Base-by-base conservation (phyloP, 2,113 vertebrate genomes). In the Columba janthina region DNA sequence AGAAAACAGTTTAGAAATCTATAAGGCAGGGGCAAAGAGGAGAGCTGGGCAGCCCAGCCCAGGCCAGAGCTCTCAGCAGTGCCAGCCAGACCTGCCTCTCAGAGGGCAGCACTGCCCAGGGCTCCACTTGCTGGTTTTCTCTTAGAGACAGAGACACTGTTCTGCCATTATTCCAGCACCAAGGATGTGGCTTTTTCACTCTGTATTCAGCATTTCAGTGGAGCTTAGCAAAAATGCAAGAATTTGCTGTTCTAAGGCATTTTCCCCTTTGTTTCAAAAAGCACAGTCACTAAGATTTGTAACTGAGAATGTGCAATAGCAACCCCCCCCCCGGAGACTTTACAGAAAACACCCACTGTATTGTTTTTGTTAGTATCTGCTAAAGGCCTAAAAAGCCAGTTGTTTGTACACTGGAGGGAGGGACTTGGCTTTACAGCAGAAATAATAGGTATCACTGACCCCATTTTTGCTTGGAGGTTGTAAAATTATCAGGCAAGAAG, bases 201-300 rank as follows among this genome's bases (percentile, higher is more conserved):
- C 57, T 66, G 48, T 28, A 83, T n/a, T 91, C 79, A 93, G 66
- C 71, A 66, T 77, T 88, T 85, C 62, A 77, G 26, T 7, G 10
- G 12, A 69, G 36, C 78, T 88, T 38, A 72, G 87, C 62, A 94
- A 79, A 87, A 78, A 89, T 28, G 28, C 58, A 95, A 65, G 74
- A 85, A 96, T 94, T 82, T 90, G 92, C 92, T 90, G 76, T 40
- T 53, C 73, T 94, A 86, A 90, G 91, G 36, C 28, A 70, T 93
- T 90, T 92, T 42, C 32, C 32, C 44, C 60, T 95, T 92, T 89
- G 84, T 90, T 96, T 82, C 79, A 89, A 66, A 95, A 65, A 70
- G 70, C 15, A 24, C 9, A 62, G 36, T 61, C 70, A 51, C 40
- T 74, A 70, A 56, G 82, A 85, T 69, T 65, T 56, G 24, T 73